These are phyloP conservation scores for Callimorpha dominula DNA, from an alignment of 2,888 invertebrate species.

Conservation along the genomic window DNA sequence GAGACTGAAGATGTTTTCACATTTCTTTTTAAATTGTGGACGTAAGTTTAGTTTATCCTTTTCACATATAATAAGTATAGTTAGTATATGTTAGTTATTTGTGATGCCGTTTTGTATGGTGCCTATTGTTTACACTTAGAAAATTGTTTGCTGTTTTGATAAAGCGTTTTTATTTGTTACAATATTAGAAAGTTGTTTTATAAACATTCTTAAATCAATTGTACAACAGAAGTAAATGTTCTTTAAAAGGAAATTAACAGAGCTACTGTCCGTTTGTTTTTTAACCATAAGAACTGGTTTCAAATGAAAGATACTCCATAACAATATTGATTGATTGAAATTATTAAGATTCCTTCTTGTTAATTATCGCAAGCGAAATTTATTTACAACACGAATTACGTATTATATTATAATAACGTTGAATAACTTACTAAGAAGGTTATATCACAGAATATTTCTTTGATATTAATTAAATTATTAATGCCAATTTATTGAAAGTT, in stretches of 20 bases:
- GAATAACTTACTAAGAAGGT: neutral
- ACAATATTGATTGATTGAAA: neutral
- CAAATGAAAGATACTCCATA: neutral
- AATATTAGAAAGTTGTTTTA: too few species aligned
- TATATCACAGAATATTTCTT: neutral
- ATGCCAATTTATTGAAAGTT: neutral
- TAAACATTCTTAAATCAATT: neutral
- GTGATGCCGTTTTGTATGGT: too few species aligned
- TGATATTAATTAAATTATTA: neutral
- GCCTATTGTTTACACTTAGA: too few species aligned
- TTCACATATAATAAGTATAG: too few species aligned
- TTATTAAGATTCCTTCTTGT: neutral
- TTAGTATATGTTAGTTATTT: too few species aligned
- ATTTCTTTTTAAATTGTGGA: too few species aligned
- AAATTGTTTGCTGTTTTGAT: too few species aligned
- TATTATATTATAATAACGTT: neutral
- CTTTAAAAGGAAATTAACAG: neutral
- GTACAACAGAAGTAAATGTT: neutral
- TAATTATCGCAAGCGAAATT: neutral
- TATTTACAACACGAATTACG: neutral
- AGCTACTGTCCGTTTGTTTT: neutral
- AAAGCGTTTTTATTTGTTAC: too few species aligned
- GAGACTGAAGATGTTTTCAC: too few species aligned
- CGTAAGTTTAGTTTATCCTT: too few species aligned
- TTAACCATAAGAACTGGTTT: neutral